These are phyloP conservation scores for Castor canadensis DNA, from an alignment of 2,113 vertebrate species.

Conservation along the genomic window DNA sequence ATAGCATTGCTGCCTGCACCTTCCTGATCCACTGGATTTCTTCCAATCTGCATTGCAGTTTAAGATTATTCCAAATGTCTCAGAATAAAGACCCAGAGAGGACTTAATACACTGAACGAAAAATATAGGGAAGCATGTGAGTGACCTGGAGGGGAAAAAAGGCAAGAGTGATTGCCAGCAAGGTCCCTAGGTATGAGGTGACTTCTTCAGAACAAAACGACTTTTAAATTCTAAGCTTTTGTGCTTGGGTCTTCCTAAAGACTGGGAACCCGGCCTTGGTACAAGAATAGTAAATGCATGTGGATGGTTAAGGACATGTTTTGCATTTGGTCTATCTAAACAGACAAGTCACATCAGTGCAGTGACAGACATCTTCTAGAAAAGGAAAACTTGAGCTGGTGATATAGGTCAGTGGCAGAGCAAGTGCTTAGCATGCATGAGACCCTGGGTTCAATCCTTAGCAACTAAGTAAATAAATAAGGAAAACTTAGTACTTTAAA, in stretches of 20 bases:
- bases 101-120: neutral
- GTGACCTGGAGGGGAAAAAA: neutral
- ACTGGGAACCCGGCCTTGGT: neutral
- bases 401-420: neutral
- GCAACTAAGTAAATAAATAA: neutral
- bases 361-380: neutral
- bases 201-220: constrained; percentile 20
- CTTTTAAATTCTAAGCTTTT: neutral
- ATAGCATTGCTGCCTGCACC: constrained; percentile 32
- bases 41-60: constrained; percentile 48
- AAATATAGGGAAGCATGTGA: neutral
- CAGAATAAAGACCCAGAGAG: constrained; percentile 6
- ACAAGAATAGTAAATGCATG: neutral
- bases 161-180: neutral
- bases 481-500: constrained; percentile 42
- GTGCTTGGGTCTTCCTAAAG: neutral
- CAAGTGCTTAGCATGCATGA: neutral
- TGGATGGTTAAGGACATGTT: neutral
- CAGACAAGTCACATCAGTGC: neutral
- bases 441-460: neutral
- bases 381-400: neutral
- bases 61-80: neutral
- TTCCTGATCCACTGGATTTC: constrained; percentile 20
- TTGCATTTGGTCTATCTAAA: neutral
- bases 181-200: neutral